Base-by-base conservation (phyloP, 2,888 invertebrate species). In the Gastrophysa polygoni region DNA sequence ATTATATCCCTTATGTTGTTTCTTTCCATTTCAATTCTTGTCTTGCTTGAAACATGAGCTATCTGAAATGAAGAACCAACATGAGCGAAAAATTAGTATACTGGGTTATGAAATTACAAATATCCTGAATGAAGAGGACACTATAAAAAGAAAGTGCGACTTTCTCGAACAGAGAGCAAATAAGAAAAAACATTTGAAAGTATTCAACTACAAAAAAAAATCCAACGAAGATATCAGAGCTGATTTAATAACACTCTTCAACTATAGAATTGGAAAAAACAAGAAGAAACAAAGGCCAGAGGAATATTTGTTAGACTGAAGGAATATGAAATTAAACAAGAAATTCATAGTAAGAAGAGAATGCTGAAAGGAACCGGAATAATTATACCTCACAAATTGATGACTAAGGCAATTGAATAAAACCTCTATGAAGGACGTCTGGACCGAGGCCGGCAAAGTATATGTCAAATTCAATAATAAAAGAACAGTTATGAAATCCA, bases 351-450 rank as follows among this genome's bases (percentile, higher is more conserved):
- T 17, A 28, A 49, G 14, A 49, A 49, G 49, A 49, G 17, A 49
- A 49, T 49, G 49, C 49, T 49, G 10, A 28, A 28, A 14, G 24
- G 14, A 24, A 49, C 49, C 28, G 10, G 17, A 6, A 6, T 48
- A 21, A 21, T 48, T 18, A 48, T 48, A 11, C 48, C 24, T 24
- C 38, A 49, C 49, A 8, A 49, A 14, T 17, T 29, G 28, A 14
- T n/a, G 49, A 1, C 28, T 49, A 2, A 29, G 28, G 6, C 6
- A 28, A 16, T 48, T 48, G 21, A 48, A 7, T 4, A 48, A 48
- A 24, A 8, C 24, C 47, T 48, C 48, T 4, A 48, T 48, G 48
- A 48, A 48, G 21, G 48, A 48, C 48, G 48, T 48, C 21, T 48
- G 48, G 49, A 49, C 49, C 49, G 49, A 49, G n/a, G 2, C n/a